These are phyloP conservation scores for Eulemur coronatus DNA, from an alignment of 2,797 vertebrate species.

Conservation along the genomic window DNA sequence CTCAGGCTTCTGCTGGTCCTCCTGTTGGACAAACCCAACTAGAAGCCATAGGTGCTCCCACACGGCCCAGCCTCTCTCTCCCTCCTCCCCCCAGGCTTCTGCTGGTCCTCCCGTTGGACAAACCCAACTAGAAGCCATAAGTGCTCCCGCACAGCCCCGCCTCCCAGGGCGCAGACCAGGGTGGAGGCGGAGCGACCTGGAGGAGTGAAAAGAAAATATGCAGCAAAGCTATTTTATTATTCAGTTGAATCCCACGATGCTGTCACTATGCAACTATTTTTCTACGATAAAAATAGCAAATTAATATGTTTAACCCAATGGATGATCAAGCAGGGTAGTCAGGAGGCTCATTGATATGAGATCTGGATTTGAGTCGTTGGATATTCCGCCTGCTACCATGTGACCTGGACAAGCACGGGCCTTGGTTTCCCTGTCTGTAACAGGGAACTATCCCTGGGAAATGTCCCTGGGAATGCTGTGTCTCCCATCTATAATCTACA, in stretches of 20 bases:
- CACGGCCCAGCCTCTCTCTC: too few relatives aligned
- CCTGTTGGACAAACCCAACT: background rate
- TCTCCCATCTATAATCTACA: background rate
- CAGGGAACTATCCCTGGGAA: too few relatives aligned
- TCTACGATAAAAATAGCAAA: background rate
- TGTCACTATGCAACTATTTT: background rate
- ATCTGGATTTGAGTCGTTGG: background rate
- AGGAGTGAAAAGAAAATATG: background rate
- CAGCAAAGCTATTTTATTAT: background rate
- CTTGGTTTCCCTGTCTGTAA: background rate
- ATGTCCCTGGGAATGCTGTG: background rate
- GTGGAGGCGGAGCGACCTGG: accelerated
- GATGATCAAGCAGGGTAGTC: background rate
- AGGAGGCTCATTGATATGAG: background rate
- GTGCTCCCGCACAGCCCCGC: accelerated
- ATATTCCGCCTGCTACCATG: background rate
- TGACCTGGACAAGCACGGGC: background rate
- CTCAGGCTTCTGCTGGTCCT: background rate
- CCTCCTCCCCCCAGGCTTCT: background rate
- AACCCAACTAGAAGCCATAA: background rate
- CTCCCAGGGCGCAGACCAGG: background rate
- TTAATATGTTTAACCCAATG: background rate
- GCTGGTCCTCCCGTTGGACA: background rate
- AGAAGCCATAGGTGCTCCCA: background rate
- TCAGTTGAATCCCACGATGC: background rate